Evolutionary conservation across 1,140 invertebrate genomes (phyloP).

Genomic region (Ceratosolen fusciceps): DNA sequence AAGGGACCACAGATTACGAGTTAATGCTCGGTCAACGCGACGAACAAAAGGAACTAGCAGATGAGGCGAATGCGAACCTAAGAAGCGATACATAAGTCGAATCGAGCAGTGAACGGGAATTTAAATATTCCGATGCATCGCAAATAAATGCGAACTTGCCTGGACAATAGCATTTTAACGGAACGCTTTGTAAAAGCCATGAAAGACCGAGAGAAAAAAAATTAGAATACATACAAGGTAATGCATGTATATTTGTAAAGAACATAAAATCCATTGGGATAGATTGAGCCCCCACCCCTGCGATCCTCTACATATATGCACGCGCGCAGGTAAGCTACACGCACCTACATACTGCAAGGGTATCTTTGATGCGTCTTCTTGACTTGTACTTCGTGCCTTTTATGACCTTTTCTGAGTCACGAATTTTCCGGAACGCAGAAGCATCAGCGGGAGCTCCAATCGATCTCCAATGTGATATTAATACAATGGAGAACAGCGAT

Average conservation of each 20-base stretch:
- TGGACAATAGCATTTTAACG: background rate
- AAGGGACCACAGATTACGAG: constrained; percentile 46
- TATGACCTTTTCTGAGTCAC: background rate
- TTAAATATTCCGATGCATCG: background rate
- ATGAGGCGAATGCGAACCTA: constrained; percentile 51
- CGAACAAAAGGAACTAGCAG: background rate
- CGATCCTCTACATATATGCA: background rate
- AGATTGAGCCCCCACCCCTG: too few relatives aligned
- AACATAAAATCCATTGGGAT: background rate
- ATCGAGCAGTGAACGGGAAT: background rate
- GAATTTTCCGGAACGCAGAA: background rate
- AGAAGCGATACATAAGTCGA: constrained; percentile 16
- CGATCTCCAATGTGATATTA: background rate
- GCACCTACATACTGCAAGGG: background rate
- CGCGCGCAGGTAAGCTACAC: background rate
- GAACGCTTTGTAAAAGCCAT: background rate
- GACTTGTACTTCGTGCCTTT: background rate
- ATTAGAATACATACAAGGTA: background rate
- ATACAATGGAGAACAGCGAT: background rate
- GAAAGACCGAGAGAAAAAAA: background rate
- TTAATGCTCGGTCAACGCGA: constrained; percentile 13
- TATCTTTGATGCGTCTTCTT: background rate
- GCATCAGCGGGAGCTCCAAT: too few relatives aligned
- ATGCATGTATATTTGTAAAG: background rate
- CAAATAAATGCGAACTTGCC: background rate